A percentile compares a stretch with the other conserved stretches of the same genome.
Conservation (phyloP, 2,888 invertebrate genomes). For the Dicyrtoma fusca region DNA sequence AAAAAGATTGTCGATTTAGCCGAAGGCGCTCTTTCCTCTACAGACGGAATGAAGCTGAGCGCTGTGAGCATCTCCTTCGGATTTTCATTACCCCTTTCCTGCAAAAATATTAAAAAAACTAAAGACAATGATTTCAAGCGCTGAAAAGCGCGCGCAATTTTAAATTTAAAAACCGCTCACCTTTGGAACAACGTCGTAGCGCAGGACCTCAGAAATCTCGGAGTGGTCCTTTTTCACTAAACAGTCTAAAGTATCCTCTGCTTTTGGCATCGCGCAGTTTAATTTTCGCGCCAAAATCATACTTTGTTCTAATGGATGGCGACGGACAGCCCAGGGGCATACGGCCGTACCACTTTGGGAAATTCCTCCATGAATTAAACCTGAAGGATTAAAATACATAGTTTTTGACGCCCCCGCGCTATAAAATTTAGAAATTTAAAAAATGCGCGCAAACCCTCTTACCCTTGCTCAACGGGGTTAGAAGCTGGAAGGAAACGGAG, state of each 20-base stretch:
- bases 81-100: constrained; percentile 1
- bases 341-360: constrained; percentile 24
- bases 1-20: constrained; percentile 15
- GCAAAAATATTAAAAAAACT: no score
- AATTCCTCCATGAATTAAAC: constrained; percentile 18
- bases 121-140: no score
- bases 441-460: neutral
- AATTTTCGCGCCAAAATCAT: constrained; percentile 6
- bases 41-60: constrained; percentile 25
- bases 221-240: neutral
- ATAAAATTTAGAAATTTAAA: no score
- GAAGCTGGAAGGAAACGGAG: constrained; percentile 13
- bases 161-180: constrained; percentile 4
- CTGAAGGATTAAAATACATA: neutral
- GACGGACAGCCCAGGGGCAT: constrained; percentile 25
- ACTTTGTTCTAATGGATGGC: neutral
- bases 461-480: constrained; percentile 27
- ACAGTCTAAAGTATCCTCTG: constrained; percentile 6
- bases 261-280: neutral
- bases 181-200: constrained; percentile 10
- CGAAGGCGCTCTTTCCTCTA: constrained; percentile 6
- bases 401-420: no score
- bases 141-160: neutral
- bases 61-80: neutral
- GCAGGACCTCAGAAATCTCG: neutral